A percentile compares a stretch with the other conserved stretches of the same genome.
phyloP scores from a whole-genome alignment of 2,113 vertebrate species.

The Rhipidura dahli region DNA sequence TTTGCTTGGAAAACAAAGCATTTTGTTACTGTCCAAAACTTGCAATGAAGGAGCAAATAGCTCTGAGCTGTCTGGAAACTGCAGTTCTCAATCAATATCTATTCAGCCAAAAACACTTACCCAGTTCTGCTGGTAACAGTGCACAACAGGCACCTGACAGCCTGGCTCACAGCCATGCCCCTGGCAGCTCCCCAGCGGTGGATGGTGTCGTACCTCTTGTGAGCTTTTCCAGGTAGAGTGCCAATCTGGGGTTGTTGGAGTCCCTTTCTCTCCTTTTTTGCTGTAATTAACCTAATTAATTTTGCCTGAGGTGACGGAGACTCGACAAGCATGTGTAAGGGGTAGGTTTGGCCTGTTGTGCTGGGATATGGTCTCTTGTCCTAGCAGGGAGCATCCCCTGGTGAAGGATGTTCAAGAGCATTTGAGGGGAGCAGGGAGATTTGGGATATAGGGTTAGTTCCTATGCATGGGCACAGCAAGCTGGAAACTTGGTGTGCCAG shows the following conservation, averaged over 20 bases:
- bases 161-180: not conserved
- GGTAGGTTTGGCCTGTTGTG: not conserved
- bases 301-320: not conserved
- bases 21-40: constrained; percentile 1
- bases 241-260: not conserved
- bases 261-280: not conserved
- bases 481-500: not conserved
- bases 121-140: not conserved
- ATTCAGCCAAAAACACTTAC: not conserved
- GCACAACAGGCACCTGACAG: not conserved
- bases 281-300: constrained; percentile 14
- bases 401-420: not conserved
- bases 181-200: not conserved
- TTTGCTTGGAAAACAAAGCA: constrained; percentile 8
- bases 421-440: not conserved
- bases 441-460: not conserved
- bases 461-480: not conserved
- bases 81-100: constrained; percentile 39
- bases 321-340: not conserved
- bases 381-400: not conserved
- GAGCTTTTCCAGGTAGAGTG: not conserved
- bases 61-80: not conserved
- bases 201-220: not conserved
- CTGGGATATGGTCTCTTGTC: not conserved
- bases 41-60: not conserved